Percentiles rank a stretch among this genome's conserved stretches.
Evolutionary conservation across 2,888 invertebrate species (phyloP).

Genomic region (Deilephila porcellus): DNA sequence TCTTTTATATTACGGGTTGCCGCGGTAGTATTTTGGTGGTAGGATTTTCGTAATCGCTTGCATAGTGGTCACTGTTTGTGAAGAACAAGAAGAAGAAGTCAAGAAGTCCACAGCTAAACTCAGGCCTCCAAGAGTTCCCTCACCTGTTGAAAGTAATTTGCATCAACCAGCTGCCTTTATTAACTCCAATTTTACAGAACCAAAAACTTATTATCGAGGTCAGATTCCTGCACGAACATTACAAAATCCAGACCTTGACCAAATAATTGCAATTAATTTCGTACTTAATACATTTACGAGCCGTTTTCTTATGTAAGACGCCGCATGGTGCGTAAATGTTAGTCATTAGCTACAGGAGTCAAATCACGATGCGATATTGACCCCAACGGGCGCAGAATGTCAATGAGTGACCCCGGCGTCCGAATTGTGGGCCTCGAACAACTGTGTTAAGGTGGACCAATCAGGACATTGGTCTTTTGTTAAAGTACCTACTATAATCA

Average conservation of each 20-base stretch:
- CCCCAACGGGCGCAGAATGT: constrained; percentile 38
- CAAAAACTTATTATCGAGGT: no score
- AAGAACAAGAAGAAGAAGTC: no score
- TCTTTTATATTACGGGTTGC: no score
- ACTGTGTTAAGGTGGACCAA: constrained; percentile 11
- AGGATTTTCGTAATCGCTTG: no score
- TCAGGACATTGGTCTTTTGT: constrained; percentile 7
- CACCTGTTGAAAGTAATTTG: no score
- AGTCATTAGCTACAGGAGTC: constrained; percentile 25
- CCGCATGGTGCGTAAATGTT: constrained; percentile 19
- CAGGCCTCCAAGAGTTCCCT: no score
- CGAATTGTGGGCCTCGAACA: constrained; percentile 32
- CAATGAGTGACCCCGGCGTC: constrained; percentile 39
- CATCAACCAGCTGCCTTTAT: no score
- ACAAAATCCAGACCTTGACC: constrained; percentile 9
- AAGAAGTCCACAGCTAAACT: no score
- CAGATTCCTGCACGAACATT: background rate
- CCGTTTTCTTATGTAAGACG: constrained; percentile 13
- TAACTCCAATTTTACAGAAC: no score
- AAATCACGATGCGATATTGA: constrained; percentile 41
- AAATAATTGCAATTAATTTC: background rate
- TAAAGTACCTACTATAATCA: no score
- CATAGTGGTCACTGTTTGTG: no score
- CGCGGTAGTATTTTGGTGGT: no score
- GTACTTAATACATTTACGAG: constrained; percentile 1